Evolutionary conservation across 92 coral and sea anemone species (phyloP).

Genomic region (Bergia puertoricense): DNA sequence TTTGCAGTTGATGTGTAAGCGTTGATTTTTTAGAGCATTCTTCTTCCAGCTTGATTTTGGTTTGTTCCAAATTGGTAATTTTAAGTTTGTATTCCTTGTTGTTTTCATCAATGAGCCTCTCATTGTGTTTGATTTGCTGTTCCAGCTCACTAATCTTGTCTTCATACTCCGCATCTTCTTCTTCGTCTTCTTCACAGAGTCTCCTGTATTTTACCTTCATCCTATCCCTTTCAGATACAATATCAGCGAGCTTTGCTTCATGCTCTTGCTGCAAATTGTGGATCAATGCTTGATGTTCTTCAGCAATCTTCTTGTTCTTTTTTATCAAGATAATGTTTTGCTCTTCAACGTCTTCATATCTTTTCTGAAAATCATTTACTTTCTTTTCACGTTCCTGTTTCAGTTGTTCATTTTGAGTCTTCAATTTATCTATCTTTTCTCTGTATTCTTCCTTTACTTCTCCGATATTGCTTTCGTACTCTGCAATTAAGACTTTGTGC

Average conservation of each 20-base stretch:
- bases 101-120: not conserved
- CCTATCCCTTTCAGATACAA: slow-evolving; percentile 1
- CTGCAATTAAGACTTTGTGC: not conserved
- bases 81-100: not conserved
- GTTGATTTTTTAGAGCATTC: not conserved
- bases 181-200: slow-evolving; percentile 15
- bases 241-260: slow-evolving; percentile 1
- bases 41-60: not conserved
- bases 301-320: not conserved
- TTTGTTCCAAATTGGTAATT: slow-evolving; percentile 1
- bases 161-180: slow-evolving; percentile 28
- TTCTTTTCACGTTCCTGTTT: slow-evolving; percentile 7
- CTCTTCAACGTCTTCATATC: not conserved
- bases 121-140: not conserved
- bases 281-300: not conserved
- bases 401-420: not conserved
- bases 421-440: not conserved
- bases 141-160: slow-evolving; percentile 2
- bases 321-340: not conserved
- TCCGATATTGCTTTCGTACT: not conserved
- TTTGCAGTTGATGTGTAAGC: not conserved
- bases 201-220: not conserved
- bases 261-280: slow-evolving; percentile 4
- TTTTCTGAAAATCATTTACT: not conserved
- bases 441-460: slow-evolving; percentile 1